Evolutionary conservation across 2,888 invertebrate genomes (phyloP).

Genomic region (Nymphalis c-album): DNA sequence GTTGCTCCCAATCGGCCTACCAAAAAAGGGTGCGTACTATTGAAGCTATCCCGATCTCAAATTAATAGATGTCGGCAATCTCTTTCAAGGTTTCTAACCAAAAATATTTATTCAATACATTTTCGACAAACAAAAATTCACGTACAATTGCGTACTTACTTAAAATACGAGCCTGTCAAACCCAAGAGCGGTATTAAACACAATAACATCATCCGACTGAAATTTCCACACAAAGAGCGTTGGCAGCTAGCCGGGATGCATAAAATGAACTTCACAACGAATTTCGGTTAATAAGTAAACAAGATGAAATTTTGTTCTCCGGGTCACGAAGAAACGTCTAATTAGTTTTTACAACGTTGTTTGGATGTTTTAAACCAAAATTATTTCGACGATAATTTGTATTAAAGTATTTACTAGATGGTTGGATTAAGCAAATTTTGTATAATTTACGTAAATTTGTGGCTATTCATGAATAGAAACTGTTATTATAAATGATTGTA

Average conservation of each 20-base stretch:
- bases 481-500: too few relatives aligned
- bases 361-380: slow-evolving; percentile 12
- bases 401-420: not conserved
- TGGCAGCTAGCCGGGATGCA: slow-evolving; percentile 14
- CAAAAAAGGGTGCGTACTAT: too few relatives aligned
- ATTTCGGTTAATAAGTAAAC: slow-evolving; percentile 24
- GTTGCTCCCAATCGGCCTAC: too few relatives aligned
- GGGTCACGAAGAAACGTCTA: slow-evolving; percentile 7
- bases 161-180: not conserved
- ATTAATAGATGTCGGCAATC: too few relatives aligned
- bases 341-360: slow-evolving; percentile 14
- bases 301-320: slow-evolving; percentile 14
- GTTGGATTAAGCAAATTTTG: not conserved
- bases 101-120: too few relatives aligned
- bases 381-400: slow-evolving; percentile 3
- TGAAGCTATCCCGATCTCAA: too few relatives aligned
- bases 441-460: not conserved
- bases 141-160: not conserved
- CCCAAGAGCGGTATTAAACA: not conserved
- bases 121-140: too few relatives aligned
- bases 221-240: slow-evolving; percentile 15
- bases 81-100: too few relatives aligned
- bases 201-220: slow-evolving; percentile 14
- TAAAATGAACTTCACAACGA: slow-evolving; percentile 20
- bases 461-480: not conserved